A percentile compares a stretch with the other conserved stretches of the same genome.
Evolutionary conservation across 37 sponge, comb jelly and placozoan species (phyloP).

Genomic region (Spongia lamella): DNA sequence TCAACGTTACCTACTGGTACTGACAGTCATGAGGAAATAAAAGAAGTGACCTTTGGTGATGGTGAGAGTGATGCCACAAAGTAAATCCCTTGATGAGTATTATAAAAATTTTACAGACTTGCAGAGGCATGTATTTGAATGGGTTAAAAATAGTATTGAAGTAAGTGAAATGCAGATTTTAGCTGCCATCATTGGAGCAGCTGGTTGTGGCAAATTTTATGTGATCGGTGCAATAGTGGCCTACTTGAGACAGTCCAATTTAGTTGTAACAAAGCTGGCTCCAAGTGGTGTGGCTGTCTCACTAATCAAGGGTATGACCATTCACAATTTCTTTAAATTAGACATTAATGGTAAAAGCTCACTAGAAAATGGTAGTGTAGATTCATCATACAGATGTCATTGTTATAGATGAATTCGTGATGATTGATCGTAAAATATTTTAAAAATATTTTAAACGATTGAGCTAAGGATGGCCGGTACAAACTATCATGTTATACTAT

Average conservation of each 20-base stretch:
- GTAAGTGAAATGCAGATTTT: too few relatives aligned
- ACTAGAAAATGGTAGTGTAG: constrained; percentile 12
- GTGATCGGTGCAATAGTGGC: constrained; percentile 6
- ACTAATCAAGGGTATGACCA: constrained; percentile 13
- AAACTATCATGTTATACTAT: too few relatives aligned
- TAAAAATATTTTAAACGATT: too few relatives aligned
- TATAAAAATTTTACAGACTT: too few relatives aligned
- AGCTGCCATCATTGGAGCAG: constrained; percentile 14
- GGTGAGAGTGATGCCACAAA: too few relatives aligned
- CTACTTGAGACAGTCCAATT: not conserved
- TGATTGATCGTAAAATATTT: too few relatives aligned
- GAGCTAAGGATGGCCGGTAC: too few relatives aligned
- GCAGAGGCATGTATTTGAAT: constrained; percentile 14
- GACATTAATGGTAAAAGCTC: constrained; percentile 12
- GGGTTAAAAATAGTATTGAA: too few relatives aligned
- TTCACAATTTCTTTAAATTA: constrained; percentile 11
- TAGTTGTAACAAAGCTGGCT: constrained; percentile 20
- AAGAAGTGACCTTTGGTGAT: too few relatives aligned
- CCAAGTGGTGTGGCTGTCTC: constrained; percentile 26
- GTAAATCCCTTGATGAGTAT: too few relatives aligned
- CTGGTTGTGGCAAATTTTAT: constrained; percentile 22
- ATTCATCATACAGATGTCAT: constrained; percentile 17
- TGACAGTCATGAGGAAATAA: too few relatives aligned
- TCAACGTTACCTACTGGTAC: too few relatives aligned
- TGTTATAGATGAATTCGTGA: constrained; percentile 22